Evolutionary conservation across 2,113 vertebrate genomes (phyloP).

Genomic region (Ophthalmotilapia sp.): DNA sequence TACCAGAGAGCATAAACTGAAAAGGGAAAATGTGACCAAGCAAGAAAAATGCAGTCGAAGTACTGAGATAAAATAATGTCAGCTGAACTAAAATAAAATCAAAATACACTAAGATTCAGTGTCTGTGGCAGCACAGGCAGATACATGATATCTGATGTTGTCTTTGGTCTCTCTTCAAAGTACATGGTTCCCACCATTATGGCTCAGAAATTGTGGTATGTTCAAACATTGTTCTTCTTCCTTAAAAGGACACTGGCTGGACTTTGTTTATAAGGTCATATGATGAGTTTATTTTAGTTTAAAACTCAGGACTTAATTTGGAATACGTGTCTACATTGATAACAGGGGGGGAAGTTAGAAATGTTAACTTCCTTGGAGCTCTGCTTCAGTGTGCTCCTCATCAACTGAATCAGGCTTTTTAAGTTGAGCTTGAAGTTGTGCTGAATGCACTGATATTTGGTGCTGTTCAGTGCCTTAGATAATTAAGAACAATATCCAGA

Average conservation of each 20-base stretch:
- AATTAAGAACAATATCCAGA: slow-evolving; percentile 49
- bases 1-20: not conserved
- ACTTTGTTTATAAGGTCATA: slow-evolving; percentile 18
- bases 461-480: slow-evolving; percentile 18
- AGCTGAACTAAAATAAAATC: not conserved
- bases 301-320: slow-evolving; percentile 14
- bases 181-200: not conserved
- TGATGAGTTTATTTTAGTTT: slow-evolving; percentile 39
- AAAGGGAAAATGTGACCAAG: not conserved
- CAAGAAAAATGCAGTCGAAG: not conserved
- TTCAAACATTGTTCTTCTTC: slow-evolving; percentile 26
- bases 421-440: not conserved
- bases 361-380: not conserved
- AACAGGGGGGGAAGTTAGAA: not conserved
- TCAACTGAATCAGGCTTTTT: slow-evolving; percentile 16
- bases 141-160: not conserved
- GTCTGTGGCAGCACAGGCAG: not conserved
- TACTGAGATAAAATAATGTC: not conserved
- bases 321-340: slow-evolving; percentile 24
- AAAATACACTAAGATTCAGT: not conserved
- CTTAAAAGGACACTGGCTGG: slow-evolving; percentile 16
- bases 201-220: slow-evolving; percentile 25
- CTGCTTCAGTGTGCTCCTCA: not conserved
- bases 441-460: slow-evolving; percentile 18
- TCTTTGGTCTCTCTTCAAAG: slow-evolving; percentile 11